A percentile compares a stretch with the other conserved stretches of the same genome.
Evolutionary conservation across 53 echinoderm and acorn worm genomes (phyloP).

Genomic region (Holothuria leucospilota): DNA sequence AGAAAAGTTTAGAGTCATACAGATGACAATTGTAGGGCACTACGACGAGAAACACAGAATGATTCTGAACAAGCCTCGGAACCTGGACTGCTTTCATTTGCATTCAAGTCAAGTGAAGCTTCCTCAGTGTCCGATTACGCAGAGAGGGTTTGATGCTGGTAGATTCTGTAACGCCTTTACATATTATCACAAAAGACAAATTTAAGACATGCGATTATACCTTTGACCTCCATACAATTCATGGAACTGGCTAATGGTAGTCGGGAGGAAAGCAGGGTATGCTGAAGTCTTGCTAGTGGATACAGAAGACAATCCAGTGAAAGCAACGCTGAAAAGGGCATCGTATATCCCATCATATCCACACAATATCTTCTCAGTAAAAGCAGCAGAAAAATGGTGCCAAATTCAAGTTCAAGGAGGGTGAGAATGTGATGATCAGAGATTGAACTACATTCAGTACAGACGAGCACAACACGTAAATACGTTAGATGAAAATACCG

Average conservation of each 20-base stretch:
- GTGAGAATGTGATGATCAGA: background rate
- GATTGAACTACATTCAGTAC: background rate
- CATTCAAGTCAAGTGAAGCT: background rate
- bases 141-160: constrained; percentile 23
- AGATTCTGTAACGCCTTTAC: constrained; percentile 48
- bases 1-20: background rate
- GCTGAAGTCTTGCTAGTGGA: constrained; percentile 14
- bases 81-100: background rate
- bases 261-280: constrained; percentile 41
- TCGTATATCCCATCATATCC: constrained; percentile 58
- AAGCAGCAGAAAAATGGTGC: constrained; percentile 51
- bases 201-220: constrained; percentile 32
- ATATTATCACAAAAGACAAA: constrained; percentile 44
- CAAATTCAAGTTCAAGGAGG: constrained; percentile 24
- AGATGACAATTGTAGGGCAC: background rate
- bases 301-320: constrained; percentile 1
- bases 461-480: constrained; percentile 1
- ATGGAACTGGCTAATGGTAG: constrained; percentile 43
- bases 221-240: constrained; percentile 27
- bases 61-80: background rate
- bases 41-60: background rate
- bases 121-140: background rate
- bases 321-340: constrained; percentile 16
- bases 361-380: constrained; percentile 61
- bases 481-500: background rate